Base-by-base conservation (phyloP, 1,140 invertebrate species). In the Drosophila willistoni region DNA sequence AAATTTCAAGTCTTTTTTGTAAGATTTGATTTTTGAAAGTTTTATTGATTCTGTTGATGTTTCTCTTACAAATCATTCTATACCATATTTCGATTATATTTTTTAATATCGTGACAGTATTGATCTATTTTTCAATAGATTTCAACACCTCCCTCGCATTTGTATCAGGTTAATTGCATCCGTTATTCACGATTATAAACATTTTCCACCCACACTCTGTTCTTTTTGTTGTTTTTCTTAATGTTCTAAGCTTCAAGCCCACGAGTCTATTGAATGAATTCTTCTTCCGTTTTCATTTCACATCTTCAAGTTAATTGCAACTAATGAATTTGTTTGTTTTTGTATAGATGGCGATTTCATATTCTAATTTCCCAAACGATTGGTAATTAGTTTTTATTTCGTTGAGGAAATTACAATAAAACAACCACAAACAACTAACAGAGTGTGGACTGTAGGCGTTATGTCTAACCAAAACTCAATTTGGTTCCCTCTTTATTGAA, bases 311-410 rank as follows among this genome's bases (percentile, higher is more conserved):
- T 73, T 85, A 82, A 86, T 87, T 86, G 69, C 71, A 22, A 70
- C 67, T 79, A 86, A 86, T 82, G 71, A 79, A 86, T 76, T 87
- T 82, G 69, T 81, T 79, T 82, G 69, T 81, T 79, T 75, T 69
- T 76, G 65, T 55, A 36, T 55, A 55, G 34, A 36, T 55, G 63
- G 64, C 55, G 59, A 29, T 29, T 41, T 81, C 51, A 73, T 79
- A 79, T 66, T 67, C 54, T 76, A 76, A 76, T 72, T 70, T 33
- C 12, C 17, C 51, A 1, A 34, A 36, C 19, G 25, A 14, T 64
- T 42, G 17, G 73, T 81, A 85, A 84, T 81, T 84, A 73, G 81
- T 81, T 85, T 86, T 60, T 64, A 55, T 64, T 61, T 64, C 59
- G 57, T 67, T 64, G 62, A 86, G 74, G 78, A 81, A 81, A 86